These are phyloP conservation scores for Synanthedon vespiformis DNA, from an alignment of 2,888 invertebrate genomes.

Conservation along the genomic window DNA sequence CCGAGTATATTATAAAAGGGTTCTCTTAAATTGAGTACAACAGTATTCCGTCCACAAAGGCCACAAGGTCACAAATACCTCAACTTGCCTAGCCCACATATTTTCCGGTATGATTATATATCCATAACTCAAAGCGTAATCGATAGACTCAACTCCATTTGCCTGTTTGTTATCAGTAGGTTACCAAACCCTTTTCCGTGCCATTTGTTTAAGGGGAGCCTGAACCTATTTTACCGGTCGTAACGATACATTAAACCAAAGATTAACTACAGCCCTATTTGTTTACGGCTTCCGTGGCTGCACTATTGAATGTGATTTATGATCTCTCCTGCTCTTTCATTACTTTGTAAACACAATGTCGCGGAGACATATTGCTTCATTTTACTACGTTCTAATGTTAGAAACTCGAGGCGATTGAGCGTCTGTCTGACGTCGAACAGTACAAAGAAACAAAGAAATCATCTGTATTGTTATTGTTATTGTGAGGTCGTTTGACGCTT, in stretches of 20 bases:
- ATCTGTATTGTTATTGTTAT: too few species aligned
- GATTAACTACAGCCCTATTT: slow-evolving; percentile 51
- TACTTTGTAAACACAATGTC: background rate
- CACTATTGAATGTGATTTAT: slow-evolving; percentile 4
- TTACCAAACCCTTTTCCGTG: slow-evolving; percentile 54
- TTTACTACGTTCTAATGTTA: too few species aligned
- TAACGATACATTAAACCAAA: slow-evolving; percentile 57
- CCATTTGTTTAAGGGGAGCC: slow-evolving; percentile 38
- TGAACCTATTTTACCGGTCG: slow-evolving; percentile 38
- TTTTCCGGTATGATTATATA: background rate
- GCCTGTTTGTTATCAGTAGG: slow-evolving; percentile 34
- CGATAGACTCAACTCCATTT: slow-evolving; percentile 35
- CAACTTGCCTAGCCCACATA: background rate
- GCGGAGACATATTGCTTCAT: background rate
- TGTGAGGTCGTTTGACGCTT: too few species aligned
- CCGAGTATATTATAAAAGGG: too few species aligned
- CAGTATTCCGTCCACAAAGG: too few species aligned
- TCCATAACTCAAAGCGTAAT: slow-evolving; percentile 9
- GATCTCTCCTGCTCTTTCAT: background rate
- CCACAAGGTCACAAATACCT: too few species aligned
- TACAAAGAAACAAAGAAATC: too few species aligned
- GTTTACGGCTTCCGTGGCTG: slow-evolving; percentile 24
- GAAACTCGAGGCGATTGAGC: too few species aligned
- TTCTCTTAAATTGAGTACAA: too few species aligned
- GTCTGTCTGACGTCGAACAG: too few species aligned